A percentile compares a stretch with the other conserved stretches of the same genome.
Conservation (phyloP, 2,888 invertebrate species). For the Pasiphila rectangulata region DNA sequence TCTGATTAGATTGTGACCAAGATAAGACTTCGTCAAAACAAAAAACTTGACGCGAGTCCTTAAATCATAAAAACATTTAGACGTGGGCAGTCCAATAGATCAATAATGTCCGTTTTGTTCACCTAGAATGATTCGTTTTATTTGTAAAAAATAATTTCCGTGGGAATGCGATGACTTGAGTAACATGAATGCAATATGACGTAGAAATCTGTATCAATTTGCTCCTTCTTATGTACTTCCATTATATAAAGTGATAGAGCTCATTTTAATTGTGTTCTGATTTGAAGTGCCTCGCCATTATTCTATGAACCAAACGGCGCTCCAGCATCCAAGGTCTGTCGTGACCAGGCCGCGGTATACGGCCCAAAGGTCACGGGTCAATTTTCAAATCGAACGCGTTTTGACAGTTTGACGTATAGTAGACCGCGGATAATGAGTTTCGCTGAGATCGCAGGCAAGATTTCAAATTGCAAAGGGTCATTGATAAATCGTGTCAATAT, state of each 20-base stretch:
- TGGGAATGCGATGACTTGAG: neutral
- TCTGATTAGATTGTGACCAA: too few relatives aligned
- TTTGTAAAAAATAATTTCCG: too few relatives aligned
- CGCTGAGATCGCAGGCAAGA: constrained; percentile 30
- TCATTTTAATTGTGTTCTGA: constrained; percentile 12
- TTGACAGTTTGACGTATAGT: constrained; percentile 57
- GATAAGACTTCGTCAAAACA: too few relatives aligned
- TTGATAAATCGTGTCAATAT: constrained; percentile 22
- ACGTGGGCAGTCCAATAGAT: too few relatives aligned
- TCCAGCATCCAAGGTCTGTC: constrained; percentile 65
- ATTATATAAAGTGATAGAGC: neutral
- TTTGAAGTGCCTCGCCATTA: constrained; percentile 2
- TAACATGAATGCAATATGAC: neutral
- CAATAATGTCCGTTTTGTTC: too few relatives aligned
- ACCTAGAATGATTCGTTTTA: too few relatives aligned
- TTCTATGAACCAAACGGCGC: constrained; percentile 9
- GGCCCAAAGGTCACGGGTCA: constrained; percentile 65
- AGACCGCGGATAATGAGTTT: constrained; percentile 40
- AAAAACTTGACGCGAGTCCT: too few relatives aligned
- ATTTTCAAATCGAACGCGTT: constrained; percentile 53
- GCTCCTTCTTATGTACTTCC: neutral
- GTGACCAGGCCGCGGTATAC: constrained; percentile 57
- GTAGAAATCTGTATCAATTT: neutral
- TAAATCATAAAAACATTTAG: too few relatives aligned
- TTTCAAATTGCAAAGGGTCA: constrained; percentile 30